These are phyloP conservation scores for Polyodon spathula DNA, from an alignment of 2,113 vertebrate genomes.

Conservation along the genomic window DNA sequence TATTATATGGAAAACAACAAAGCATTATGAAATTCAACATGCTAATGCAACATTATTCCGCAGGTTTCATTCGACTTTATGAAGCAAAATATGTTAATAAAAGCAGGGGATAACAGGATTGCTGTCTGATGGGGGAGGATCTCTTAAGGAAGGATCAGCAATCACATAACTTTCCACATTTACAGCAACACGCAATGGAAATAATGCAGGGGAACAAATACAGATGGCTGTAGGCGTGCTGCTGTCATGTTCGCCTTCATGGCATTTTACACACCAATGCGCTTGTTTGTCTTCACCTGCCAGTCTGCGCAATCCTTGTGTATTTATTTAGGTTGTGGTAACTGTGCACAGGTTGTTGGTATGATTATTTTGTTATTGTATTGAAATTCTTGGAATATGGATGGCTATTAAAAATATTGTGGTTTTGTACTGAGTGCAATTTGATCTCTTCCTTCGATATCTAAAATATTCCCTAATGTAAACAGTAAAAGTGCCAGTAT, in stretches of 20 bases:
- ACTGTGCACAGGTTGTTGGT: slow-evolving; percentile 14
- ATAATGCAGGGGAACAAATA: background rate
- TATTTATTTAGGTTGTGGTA: slow-evolving; percentile 1
- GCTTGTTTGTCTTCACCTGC: slow-evolving; percentile 5
- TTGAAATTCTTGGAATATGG: background rate
- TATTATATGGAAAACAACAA: too few species aligned
- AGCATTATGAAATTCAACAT: too few species aligned
- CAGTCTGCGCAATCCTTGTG: slow-evolving; percentile 2
- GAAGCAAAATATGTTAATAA: too few species aligned
- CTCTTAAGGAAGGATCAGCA: background rate
- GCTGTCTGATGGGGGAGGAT: background rate
- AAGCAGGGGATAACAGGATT: background rate
- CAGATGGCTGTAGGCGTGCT: background rate
- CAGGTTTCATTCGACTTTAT: too few species aligned
- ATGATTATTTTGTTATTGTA: slow-evolving; percentile 12
- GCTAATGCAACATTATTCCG: too few species aligned
- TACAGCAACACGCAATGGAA: background rate
- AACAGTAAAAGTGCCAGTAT: too few species aligned
- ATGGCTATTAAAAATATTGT: background rate
- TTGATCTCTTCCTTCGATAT: background rate
- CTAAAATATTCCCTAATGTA: too few species aligned
- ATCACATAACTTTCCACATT: background rate
- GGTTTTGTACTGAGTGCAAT: background rate
- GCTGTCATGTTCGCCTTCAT: slow-evolving; percentile 12
- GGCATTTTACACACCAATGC: slow-evolving; percentile 16